Percentiles rank a stretch among this genome's conserved stretches.
phyloP scores from a whole-genome alignment of 2,113 vertebrate genomes.

The Urocitellus parryii region DNA sequence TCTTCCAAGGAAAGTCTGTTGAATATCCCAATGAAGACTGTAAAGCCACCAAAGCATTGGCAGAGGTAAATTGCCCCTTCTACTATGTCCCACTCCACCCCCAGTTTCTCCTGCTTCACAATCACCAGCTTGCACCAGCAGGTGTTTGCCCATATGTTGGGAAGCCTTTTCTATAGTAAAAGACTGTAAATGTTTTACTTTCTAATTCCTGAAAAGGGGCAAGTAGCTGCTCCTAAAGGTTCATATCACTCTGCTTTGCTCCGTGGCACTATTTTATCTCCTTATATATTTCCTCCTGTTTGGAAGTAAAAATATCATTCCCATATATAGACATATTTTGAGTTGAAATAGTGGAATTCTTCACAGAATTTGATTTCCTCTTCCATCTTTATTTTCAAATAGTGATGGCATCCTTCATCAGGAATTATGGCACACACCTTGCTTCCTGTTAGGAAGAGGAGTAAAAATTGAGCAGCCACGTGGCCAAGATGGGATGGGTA shows the following conservation, averaged over 20 bases:
- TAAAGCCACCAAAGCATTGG: neutral
- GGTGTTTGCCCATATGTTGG: neutral
- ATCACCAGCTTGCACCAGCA: neutral
- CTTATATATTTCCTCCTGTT: neutral
- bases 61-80: neutral
- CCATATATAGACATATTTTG: neutral
- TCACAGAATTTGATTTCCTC: neutral
- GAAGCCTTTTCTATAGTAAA: neutral
- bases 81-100: neutral
- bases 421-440: neutral
- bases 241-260: neutral
- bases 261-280: neutral
- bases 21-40: neutral
- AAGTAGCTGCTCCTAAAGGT: neutral
- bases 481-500: neutral
- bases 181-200: neutral
- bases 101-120: neutral
- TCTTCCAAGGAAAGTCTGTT: slow-evolving; percentile 2
- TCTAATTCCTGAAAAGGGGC: neutral
- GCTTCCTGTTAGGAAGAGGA: neutral
- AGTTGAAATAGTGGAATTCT: slow-evolving; percentile 15
- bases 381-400: slow-evolving; percentile 37
- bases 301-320: neutral
- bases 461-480: neutral
- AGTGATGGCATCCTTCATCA: neutral